Conservation (phyloP, 2,888 invertebrate species). For the Oeneis ivallda region DNA sequence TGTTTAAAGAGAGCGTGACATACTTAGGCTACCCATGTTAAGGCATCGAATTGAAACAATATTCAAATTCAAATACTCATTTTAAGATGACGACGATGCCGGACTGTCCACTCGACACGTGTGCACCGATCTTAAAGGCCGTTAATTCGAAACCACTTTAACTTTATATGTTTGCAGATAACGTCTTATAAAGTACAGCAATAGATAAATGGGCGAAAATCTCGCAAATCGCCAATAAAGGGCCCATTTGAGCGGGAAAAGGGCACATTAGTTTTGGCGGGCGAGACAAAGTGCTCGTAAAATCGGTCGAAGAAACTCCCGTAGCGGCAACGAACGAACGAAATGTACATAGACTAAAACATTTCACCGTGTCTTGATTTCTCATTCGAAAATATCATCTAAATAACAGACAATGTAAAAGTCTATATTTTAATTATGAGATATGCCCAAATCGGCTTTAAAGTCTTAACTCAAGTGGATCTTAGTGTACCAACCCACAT, state of each 20-base stretch:
- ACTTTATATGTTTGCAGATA: neutral
- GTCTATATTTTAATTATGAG: too few species aligned
- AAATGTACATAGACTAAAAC: slow-evolving; percentile 38
- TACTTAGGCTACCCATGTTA: too few species aligned
- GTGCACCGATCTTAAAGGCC: neutral
- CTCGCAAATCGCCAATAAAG: slow-evolving; percentile 24
- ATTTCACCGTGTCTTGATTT: slow-evolving; percentile 23
- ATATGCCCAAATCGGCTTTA: too few species aligned
- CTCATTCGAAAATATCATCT: slow-evolving; percentile 12
- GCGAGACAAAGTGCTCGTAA: slow-evolving; percentile 56
- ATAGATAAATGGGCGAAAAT: slow-evolving; percentile 27
- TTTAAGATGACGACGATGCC: too few species aligned
- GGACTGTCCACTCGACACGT: too few species aligned
- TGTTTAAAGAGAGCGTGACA: too few species aligned
- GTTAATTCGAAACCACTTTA: neutral
- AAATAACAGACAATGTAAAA: too few species aligned
- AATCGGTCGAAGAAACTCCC: slow-evolving; percentile 54
- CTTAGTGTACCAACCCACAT: too few species aligned
- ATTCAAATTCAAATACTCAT: too few species aligned
- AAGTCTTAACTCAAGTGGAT: too few species aligned
- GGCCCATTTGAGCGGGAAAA: slow-evolving; percentile 40
- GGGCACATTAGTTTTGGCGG: slow-evolving; percentile 49
- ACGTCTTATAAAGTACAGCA: neutral
- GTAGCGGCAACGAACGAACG: slow-evolving; percentile 50
- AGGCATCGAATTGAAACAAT: too few species aligned